Evolutionary conservation across 2,888 invertebrate genomes (phyloP), one percentile per base, ranked within the genome.

Genomic region (Timema cristinae): DNA sequence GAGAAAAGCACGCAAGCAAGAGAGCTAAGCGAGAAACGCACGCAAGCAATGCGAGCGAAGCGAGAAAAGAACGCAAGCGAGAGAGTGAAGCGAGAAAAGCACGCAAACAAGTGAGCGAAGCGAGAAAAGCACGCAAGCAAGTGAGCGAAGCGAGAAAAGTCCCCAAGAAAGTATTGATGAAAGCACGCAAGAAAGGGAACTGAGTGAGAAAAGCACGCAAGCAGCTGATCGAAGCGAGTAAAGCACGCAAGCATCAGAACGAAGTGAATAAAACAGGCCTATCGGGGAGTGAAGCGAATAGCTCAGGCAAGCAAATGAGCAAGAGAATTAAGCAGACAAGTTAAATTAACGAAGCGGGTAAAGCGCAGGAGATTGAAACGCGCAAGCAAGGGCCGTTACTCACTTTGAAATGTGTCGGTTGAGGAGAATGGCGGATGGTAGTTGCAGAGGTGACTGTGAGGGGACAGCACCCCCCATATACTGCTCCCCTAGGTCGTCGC

Each of bases 371-470:
- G 13, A 50, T 15, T 13, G 50, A 13, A 32, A n/a, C 16, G 13
- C 8, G 51, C n/a, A 7, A 13, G 7, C 47, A 32, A 50, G 32
- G 13, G 66, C 15, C 32, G 32, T 13, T 16, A 71, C 75, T 76
- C 72, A 76, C 75, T 75, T 75, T 61, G 75, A 75, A 15, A 76
- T 76, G 61, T 76, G 76, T 66, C 75, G 72, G 73, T 75, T 76
- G 73, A 76, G 76, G 67, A 76, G 71, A 71, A 72, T 72, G 59
- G 74, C 75, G 63, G 76, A 74, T 11, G 76, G 76, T 47, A 76
- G 73, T 16, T 67, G 68, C 16, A 73, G 70, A 11, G 74, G 74
- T 49, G 74, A 72, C 54, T 72, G 77, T 16, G 77, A 74, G 59
- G 76, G 71, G 51, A 73, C 67, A 66, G 72, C 72, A 16, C 66